Evolutionary conservation across 2,888 invertebrate genomes (phyloP), one percentile per base, ranked within the genome.

Genomic region (Melipona beecheii): DNA sequence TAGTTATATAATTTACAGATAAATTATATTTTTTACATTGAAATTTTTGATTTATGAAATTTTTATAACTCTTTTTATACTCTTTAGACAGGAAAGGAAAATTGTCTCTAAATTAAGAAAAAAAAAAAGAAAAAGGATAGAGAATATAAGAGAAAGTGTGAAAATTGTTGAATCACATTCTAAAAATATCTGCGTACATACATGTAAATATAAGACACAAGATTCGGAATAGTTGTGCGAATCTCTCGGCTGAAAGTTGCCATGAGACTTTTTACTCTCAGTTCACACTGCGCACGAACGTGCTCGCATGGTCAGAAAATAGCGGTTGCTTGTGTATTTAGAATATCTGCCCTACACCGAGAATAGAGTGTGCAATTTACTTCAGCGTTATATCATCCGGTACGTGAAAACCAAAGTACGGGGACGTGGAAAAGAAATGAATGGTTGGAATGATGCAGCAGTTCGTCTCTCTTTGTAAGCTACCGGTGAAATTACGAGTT

Each of bases 261-360:
- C 27, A 9, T 36, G 15, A 2, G 24, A 66, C 68, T 62, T 81
- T 81, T 72, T 81, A 43, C 66, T 81, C 71, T 56, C n/a, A 50
- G 71, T 49, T 66, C 27, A 68, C 54, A 50, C 64, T 72, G 58
- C 49, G 62, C 50, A 27, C 75, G 62, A 36, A 24, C 71, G 71
- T 68, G 68, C 68, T 72, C 56, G 21, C 66, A 50, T 64, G 43
- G 82, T 79, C 74, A 52, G 83, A 81, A 83, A 83, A 83, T 83
- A 83, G 81, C 81, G 62, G 43, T 66, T 52, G 75, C 75, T 58
- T 68, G 56, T 83, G 64, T 73, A 76, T 81, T 75, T 75, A 58
- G 72, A 76, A 73, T 83, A 83, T 83, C 75, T 83, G 82, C 80
- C 82, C 82, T 81, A 83, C 82, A 83, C 83, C 83, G 81, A 73